These are phyloP conservation scores for Callipepla squamata DNA, from an alignment of 2,113 vertebrate species.

Conservation along the genomic window DNA sequence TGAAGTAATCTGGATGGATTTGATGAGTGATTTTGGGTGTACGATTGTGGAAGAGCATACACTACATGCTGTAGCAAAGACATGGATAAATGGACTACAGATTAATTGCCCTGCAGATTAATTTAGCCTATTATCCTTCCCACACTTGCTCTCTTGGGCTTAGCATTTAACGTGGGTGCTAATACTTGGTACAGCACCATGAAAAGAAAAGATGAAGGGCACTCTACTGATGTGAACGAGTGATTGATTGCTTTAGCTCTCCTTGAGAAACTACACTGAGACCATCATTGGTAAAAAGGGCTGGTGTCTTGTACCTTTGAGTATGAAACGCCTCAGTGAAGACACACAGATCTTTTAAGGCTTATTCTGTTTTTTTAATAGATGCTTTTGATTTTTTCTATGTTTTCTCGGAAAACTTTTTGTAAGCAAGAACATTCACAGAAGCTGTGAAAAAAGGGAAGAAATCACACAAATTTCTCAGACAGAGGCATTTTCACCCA, in stretches of 20 bases:
- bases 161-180: slow-evolving; percentile 14
- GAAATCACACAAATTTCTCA: neutral
- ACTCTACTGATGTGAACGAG: slow-evolving; percentile 21
- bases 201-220: slow-evolving; percentile 35
- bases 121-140: neutral
- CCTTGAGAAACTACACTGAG: neutral
- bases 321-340: neutral
- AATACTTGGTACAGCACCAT: neutral
- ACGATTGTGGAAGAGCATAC: accelerated
- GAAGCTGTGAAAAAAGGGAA: neutral
- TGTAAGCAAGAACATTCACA: neutral
- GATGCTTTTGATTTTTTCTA: neutral
- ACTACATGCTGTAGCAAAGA: neutral
- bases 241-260: slow-evolving; percentile 24
- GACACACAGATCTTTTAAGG: neutral
- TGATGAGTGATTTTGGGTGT: neutral
- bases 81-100: neutral
- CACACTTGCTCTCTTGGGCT: neutral
- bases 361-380: neutral
- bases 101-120: neutral
- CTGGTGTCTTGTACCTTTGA: neutral
- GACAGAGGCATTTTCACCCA: neutral
- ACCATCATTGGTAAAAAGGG: neutral
- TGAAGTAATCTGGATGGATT: neutral
- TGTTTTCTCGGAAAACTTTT: neutral